Evolutionary conservation across 2,797 vertebrate genomes (phyloP), one percentile per base, ranked within the genome.

Genomic region (Apogon hyalosoma): DNA sequence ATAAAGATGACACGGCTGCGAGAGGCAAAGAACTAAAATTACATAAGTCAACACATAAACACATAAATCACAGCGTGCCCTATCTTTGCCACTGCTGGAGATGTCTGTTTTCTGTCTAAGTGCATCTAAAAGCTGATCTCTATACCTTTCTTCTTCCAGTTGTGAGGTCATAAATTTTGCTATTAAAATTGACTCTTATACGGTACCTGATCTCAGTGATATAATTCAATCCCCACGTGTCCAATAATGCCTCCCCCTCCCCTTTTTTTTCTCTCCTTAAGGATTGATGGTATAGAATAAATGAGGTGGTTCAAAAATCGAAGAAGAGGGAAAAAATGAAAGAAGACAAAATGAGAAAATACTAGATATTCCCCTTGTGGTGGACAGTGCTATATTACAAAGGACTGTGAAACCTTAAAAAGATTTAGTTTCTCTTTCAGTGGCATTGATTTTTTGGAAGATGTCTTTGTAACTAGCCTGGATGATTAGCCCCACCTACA

Each of bases 391-490:
- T 70, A 47, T 74, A 84, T 82, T 74, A 75, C 54, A 39, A 58
- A 63, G 57, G 56, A 64, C 15, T 38, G 36, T 63, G 68, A 68
- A 71, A 79, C 48, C 18, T 56, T 61, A 63, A 78, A 77, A 77
- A 78, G 78, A 90, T 90, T 91, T 77, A 83, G 66, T 75, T 87
- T 80, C 74, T 64, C 56, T 89, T 84, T 77, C 80, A 79, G 69
- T 75, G 73, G 63, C 83, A 92, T 91, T 88, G 90, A 92, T 90
- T 90, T 89, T 82, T 66, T 74, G 47, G 78, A 78, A 87, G 82
- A 91, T 86, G 84, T 87, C 86, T 92, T 87, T 91, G 87, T 88
- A 85, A 80, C 51, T 56, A 67, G 76, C 80, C 69, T 12, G 11
- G 13, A 77, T 87, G 80, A 90, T 91, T 87, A 84, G 76, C 60